Conservation (phyloP, 2,113 vertebrate genomes). For the Catharus fuscescens region DNA sequence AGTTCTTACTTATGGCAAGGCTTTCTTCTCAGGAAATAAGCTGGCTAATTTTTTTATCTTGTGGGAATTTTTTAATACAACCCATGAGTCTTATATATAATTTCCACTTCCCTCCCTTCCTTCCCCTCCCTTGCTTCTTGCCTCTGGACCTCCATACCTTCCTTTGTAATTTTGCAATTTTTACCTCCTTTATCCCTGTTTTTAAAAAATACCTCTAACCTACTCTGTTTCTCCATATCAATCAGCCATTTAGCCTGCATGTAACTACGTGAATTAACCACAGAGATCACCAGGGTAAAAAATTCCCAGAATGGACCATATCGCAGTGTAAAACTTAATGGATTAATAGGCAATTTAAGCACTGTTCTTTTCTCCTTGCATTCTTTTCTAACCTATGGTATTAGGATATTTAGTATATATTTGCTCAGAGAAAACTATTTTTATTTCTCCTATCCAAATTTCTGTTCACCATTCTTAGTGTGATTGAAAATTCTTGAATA, state of each 20-base stretch:
- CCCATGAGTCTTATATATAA: not conserved
- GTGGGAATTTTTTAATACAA: not conserved
- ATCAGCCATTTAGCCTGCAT: not conserved
- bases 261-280: not conserved
- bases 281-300: not conserved
- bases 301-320: not conserved
- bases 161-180: not conserved
- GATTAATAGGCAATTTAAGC: not conserved
- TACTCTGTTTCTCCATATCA: not conserved
- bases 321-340: not conserved
- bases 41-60: not conserved
- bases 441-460: not conserved
- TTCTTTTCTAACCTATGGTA: not conserved
- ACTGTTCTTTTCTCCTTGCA: not conserved
- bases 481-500: not conserved
- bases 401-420: not conserved
- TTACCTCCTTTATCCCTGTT: not conserved
- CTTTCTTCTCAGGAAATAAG: not conserved
- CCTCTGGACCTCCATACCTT: not conserved
- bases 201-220: not conserved
- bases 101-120: accelerated
- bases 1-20: not conserved
- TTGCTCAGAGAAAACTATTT: not conserved
- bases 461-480: not conserved
- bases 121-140: accelerated